Conservation (phyloP, 2,797 vertebrate species). For the Sebastes matsubarae region DNA sequence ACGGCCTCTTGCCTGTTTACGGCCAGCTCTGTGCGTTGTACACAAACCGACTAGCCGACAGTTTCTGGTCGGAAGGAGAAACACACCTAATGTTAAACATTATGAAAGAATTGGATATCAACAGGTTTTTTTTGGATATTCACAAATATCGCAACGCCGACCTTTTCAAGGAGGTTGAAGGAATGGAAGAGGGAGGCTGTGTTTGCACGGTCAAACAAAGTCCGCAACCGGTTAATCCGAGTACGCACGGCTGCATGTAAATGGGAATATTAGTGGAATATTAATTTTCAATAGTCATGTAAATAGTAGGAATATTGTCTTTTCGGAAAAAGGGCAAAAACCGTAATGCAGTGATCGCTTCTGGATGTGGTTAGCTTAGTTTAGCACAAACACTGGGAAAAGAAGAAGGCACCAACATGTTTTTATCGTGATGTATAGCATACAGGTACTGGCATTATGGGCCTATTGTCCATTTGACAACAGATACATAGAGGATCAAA, state of each 20-base stretch:
- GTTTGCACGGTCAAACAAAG: not conserved
- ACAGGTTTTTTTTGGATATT: not conserved
- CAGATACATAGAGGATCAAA: not conserved
- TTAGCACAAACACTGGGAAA: not conserved
- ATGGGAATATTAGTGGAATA: not conserved
- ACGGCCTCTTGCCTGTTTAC: not conserved
- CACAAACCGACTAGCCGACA: too few species aligned
- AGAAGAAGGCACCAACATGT: not conserved
- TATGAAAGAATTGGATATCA: not conserved
- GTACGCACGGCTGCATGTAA: accelerated
- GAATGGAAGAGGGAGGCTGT: not conserved
- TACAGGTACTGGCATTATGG: not conserved
- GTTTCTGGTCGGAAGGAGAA: not conserved
- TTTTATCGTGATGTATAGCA: not conserved
- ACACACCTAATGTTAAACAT: not conserved
- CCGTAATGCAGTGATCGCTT: not conserved
- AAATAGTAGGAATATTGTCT: not conserved
- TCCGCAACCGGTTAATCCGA: accelerated
- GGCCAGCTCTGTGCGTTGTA: too few species aligned
- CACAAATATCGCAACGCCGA: not conserved
- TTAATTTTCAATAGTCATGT: not conserved
- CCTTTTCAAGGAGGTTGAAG: not conserved
- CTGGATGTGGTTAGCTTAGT: not conserved
- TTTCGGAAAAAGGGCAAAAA: not conserved
- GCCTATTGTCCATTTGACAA: not conserved